Percentiles rank a stretch among this genome's conserved stretches.
Evolutionary conservation across 2,797 vertebrate genomes (phyloP).

Genomic region (Rhynchotus rufescens): DNA sequence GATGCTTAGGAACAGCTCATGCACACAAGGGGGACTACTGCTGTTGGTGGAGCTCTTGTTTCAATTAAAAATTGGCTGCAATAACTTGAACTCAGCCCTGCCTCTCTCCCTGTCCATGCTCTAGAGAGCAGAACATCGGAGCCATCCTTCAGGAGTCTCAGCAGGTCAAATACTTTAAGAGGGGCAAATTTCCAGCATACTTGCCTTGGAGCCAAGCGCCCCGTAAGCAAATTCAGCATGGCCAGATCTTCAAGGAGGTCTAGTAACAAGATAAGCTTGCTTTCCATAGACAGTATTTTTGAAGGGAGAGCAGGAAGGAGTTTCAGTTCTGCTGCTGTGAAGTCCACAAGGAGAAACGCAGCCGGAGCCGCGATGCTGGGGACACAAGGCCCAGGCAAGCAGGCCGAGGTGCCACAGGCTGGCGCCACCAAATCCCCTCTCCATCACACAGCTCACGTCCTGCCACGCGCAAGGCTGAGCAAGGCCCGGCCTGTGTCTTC

Average conservation of each 20-base stretch:
- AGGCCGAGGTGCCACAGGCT: neutral
- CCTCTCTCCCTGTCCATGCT: neutral
- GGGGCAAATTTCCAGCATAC: neutral
- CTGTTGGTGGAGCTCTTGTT: neutral
- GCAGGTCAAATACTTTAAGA: neutral
- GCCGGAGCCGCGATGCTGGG: neutral
- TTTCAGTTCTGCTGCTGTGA: accelerated
- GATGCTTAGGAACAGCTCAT: neutral
- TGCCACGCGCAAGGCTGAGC: neutral
- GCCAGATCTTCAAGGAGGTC: neutral
- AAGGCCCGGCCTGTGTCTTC: neutral
- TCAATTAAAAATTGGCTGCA: neutral
- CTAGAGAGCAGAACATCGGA: neutral
- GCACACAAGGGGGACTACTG: neutral
- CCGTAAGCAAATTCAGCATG: neutral
- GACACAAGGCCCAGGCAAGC: neutral
- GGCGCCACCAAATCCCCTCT: no score
- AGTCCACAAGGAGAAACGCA: neutral
- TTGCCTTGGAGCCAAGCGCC: neutral
- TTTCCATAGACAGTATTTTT: neutral
- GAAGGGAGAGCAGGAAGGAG: neutral
- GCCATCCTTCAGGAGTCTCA: neutral
- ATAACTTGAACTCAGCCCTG: neutral
- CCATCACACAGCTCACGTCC: neutral
- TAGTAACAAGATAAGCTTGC: neutral